Evolutionary conservation across 2,888 invertebrate species (phyloP).

Genomic region (Calliopum simillimum): DNA sequence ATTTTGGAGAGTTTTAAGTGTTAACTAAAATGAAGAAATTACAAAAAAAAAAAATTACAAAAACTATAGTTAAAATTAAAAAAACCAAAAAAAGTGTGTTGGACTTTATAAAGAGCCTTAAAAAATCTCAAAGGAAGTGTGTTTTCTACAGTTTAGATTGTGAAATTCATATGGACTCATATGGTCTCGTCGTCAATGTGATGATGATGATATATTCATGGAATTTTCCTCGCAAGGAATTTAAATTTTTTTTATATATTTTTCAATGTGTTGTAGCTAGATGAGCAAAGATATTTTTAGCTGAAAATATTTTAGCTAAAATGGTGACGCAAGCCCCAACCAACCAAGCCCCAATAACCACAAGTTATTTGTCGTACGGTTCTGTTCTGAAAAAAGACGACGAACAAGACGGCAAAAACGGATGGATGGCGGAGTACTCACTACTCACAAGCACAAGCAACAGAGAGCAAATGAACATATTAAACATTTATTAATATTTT

Average conservation of each 20-base stretch:
- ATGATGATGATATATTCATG: conserved; percentile 1
- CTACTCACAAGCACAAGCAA: no score
- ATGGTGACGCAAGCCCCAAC: conserved; percentile 20
- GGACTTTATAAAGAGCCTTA: background rate
- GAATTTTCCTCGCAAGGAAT: conserved; percentile 25
- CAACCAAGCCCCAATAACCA: no score
- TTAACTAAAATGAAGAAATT: background rate
- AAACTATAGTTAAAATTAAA: background rate
- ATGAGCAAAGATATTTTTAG: conserved; percentile 18
- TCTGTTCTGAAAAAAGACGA: no score
- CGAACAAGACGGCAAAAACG: no score
- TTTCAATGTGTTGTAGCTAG: background rate
- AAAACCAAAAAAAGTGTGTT: background rate
- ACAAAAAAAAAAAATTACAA: background rate
- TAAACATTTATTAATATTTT: no score
- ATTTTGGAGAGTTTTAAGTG: conserved; percentile 17
- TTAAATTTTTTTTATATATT: background rate
- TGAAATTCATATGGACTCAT: conserved; percentile 18
- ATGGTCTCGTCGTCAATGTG: conserved; percentile 17
- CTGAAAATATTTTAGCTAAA: background rate
- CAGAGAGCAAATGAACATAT: no score
- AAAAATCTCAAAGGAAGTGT: background rate
- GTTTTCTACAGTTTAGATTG: background rate
- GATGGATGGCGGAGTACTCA: no score
- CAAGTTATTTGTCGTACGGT: no score